Conservation (phyloP, 2,797 vertebrate species). For the Monodelphis domestica region DNA sequence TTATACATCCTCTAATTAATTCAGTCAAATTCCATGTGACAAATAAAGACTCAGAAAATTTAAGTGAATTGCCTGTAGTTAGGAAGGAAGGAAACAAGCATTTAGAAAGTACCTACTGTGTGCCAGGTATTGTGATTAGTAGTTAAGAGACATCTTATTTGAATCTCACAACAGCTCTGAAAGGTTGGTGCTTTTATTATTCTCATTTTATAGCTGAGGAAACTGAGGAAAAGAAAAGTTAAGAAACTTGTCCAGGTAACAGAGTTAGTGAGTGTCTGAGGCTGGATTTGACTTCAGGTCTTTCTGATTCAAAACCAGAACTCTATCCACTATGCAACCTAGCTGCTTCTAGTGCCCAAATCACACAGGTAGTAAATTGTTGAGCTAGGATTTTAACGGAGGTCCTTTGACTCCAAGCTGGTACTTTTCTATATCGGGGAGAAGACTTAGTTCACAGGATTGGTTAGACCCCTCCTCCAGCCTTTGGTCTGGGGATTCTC, state of each 20-base stretch:
- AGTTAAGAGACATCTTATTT: neutral
- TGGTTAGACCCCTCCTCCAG: neutral
- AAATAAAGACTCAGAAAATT: neutral
- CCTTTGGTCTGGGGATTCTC: neutral
- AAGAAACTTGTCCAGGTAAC: too few species aligned
- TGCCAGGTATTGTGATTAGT: neutral
- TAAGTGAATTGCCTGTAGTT: neutral
- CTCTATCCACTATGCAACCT: neutral
- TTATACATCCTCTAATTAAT: neutral
- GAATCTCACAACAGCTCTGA: neutral
- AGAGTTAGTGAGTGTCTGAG: too few species aligned
- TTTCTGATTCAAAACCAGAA: neutral
- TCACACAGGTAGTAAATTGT: too few species aligned
- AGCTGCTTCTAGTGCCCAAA: too few species aligned
- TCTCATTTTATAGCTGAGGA: neutral
- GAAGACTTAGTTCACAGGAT: neutral
- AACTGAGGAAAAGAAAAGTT: too few species aligned
- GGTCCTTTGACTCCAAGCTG: neutral
- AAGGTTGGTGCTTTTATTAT: neutral
- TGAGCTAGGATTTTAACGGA: neutral
- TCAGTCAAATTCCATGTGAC: neutral
- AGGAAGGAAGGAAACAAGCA: neutral
- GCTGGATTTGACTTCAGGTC: too few species aligned
- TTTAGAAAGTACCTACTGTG: neutral
- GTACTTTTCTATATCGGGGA: neutral